Percentiles rank a stretch among this genome's conserved stretches.
Evolutionary conservation across 2,797 vertebrate genomes (phyloP).

Genomic region (Lepus oiostolus): DNA sequence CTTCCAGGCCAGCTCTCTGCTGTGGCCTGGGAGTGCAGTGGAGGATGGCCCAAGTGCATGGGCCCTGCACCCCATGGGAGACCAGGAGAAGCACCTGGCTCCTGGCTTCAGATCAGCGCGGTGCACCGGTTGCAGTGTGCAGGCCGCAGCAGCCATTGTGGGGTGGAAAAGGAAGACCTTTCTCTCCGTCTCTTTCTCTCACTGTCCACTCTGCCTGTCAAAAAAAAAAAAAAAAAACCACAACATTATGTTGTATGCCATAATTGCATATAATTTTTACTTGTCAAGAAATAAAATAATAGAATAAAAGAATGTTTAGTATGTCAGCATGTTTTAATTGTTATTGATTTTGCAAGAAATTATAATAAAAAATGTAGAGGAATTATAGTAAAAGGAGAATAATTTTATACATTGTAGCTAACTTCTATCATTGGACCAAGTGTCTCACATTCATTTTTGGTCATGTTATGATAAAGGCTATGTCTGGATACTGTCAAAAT

Average conservation of each 20-base stretch:
- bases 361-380: background rate
- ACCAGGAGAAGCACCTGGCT: too few species aligned
- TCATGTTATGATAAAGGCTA: conserved; percentile 59
- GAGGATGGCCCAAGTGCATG: too few species aligned
- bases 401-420: background rate
- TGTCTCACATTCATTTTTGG: background rate
- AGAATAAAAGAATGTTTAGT: background rate
- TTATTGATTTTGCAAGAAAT: conserved; percentile 37
- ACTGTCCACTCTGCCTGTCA: too few species aligned
- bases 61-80: too few species aligned
- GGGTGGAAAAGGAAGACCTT: too few species aligned
- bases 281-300: background rate
- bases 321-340: background rate
- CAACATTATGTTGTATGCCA: background rate
- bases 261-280: background rate
- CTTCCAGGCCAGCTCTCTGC: too few species aligned
- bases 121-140: too few species aligned
- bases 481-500: conserved; percentile 74
- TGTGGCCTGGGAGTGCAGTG: too few species aligned
- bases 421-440: background rate
- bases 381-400: background rate
- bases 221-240: too few species aligned
- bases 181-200: too few species aligned
- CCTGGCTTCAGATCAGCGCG: too few species aligned
- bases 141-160: too few species aligned